A percentile compares a stretch with the other conserved stretches of the same genome.
phyloP scores from a whole-genome alignment of 2,888 invertebrate species.

The Galerucella pusilla region DNA sequence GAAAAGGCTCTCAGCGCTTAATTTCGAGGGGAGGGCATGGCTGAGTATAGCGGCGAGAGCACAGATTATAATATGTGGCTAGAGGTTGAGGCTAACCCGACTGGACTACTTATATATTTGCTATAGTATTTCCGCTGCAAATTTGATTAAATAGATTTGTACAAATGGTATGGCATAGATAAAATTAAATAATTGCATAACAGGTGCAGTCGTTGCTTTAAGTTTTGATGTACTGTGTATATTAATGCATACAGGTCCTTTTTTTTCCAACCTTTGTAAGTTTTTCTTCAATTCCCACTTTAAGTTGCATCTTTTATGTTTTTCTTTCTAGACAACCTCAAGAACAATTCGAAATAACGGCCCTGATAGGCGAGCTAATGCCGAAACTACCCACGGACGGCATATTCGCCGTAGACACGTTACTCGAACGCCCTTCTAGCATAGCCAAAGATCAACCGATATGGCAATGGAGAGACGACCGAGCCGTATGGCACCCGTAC shows the following conservation, averaged over 20 bases:
- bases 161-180: conserved; percentile 38
- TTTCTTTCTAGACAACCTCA: conserved; percentile 73
- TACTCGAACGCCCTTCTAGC: conserved; percentile 81
- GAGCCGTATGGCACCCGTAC: conserved; percentile 92
- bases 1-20: too few species aligned
- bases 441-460: conserved; percentile 81
- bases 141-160: conserved; percentile 31
- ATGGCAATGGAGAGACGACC: conserved; percentile 98
- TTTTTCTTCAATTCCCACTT: not conserved
- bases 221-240: conserved; percentile 55
- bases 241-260: conserved; percentile 51
- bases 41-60: too few species aligned
- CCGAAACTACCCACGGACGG: conserved; percentile 95
- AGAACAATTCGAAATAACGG: conserved; percentile 97
- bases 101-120: too few species aligned
- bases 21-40: too few species aligned
- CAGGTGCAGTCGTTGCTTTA: conserved; percentile 53
- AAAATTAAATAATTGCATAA: conserved; percentile 41
- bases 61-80: too few species aligned
- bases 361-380: conserved; percentile 96
- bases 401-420: conserved; percentile 92
- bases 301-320: conserved; percentile 2
- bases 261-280: not conserved
- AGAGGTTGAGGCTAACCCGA: too few species aligned
- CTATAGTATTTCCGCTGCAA: conserved; percentile 1